A percentile compares a stretch with the other conserved stretches of the same genome.
Conservation (phyloP, 2,888 invertebrate species). For the Palloptera scutellata region DNA sequence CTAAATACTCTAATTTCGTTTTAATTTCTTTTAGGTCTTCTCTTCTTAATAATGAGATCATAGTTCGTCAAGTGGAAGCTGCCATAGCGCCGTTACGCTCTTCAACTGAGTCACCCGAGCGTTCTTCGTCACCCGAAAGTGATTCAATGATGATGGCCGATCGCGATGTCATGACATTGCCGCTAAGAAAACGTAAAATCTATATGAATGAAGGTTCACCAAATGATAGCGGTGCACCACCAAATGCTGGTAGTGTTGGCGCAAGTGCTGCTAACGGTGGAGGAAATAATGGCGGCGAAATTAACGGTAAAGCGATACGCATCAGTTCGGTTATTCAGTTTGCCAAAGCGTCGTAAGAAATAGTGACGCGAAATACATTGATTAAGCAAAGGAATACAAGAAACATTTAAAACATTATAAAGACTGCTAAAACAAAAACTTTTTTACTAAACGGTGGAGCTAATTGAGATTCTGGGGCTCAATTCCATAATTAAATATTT, state of each 20-base stretch:
- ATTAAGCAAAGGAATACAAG: no score
- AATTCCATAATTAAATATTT: no score
- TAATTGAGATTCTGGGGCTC: no score
- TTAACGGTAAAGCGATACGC: slow-evolving; percentile 61
- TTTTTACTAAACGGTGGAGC: no score
- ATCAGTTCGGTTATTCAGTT: slow-evolving; percentile 86
- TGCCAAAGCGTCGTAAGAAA: slow-evolving; percentile 73
- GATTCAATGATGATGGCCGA: slow-evolving; percentile 66
- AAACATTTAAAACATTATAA: no score
- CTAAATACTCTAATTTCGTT: not conserved
- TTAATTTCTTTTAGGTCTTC: slow-evolving; percentile 49
- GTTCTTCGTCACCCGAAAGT: slow-evolving; percentile 68
- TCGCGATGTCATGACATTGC: slow-evolving; percentile 73
- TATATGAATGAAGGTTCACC: slow-evolving; percentile 72
- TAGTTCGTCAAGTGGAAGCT: slow-evolving; percentile 72
- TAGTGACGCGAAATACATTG: slow-evolving; percentile 7
- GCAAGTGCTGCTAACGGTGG: not conserved
- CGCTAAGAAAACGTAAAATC: slow-evolving; percentile 82
- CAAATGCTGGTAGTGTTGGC: slow-evolving; percentile 19
- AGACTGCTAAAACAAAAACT: no score
- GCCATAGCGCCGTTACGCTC: slow-evolving; percentile 71
- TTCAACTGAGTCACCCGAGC: slow-evolving; percentile 64
- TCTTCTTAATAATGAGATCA: slow-evolving; percentile 56
- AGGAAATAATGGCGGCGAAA: slow-evolving; percentile 27
- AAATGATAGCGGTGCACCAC: slow-evolving; percentile 42